These are phyloP conservation scores for Amaurobius ferox DNA, from an alignment of 2,888 invertebrate genomes.

Conservation along the genomic window DNA sequence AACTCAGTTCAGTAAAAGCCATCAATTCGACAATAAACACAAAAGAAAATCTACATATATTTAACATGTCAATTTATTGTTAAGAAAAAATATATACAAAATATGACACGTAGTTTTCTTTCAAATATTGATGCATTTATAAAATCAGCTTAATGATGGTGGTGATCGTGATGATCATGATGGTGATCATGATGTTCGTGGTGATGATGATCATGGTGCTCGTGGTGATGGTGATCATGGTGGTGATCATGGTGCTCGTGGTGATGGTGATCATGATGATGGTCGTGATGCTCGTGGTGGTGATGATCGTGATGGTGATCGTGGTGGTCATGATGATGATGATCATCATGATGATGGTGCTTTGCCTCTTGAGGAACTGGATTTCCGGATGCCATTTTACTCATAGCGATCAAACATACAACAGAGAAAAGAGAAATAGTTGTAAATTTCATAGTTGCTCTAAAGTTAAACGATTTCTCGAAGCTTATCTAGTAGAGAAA, in stretches of 20 bases:
- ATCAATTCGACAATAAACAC: too few relatives aligned
- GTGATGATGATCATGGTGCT: neutral
- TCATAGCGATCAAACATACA: too few relatives aligned
- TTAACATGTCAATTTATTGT: too few relatives aligned
- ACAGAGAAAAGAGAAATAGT: too few relatives aligned
- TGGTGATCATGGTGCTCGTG: neutral
- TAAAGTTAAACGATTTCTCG: too few relatives aligned
- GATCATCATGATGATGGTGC: conserved; percentile 1
- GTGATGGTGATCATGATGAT: neutral
- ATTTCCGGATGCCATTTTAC: neutral
- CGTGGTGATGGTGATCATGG: conserved; percentile 8
- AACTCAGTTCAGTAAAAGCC: too few relatives aligned
- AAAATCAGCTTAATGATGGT: neutral
- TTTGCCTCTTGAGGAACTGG: neutral
- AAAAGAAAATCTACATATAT: too few relatives aligned
- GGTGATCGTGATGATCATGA: conserved; percentile 21
- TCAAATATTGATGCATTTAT: too few relatives aligned
- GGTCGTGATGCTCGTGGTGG: neutral
- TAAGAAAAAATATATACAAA: too few relatives aligned
- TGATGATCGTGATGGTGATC: neutral
- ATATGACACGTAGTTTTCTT: too few relatives aligned
- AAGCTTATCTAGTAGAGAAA: too few relatives aligned
- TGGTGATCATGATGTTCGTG: conserved; percentile 31
- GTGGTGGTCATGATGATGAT: conserved; percentile 2
- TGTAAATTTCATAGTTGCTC: too few relatives aligned